Evolutionary conservation across 2,113 vertebrate species (phyloP), one percentile per base, ranked within the genome.

Genomic region (Piprites chloris): DNA sequence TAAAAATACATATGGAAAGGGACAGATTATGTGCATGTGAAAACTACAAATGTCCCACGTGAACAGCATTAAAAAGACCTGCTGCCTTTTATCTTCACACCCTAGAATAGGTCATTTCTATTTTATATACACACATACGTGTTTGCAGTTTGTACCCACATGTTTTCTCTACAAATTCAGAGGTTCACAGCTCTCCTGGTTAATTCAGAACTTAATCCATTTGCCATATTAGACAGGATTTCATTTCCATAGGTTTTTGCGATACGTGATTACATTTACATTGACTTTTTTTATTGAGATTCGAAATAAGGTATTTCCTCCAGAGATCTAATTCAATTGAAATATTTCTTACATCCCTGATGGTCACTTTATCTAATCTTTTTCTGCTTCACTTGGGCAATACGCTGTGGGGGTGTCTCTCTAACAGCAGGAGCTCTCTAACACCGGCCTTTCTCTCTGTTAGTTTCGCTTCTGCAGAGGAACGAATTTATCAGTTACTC

Each of bases 101-200:
- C 39, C 49, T 42, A 18, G 41, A 84, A 61, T 11, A 73, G 61
- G 68, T 49, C 1, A 5, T 50, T 90, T 84, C 68, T 87, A 85
- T 92, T 97, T 97, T 82, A 71, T 53, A 85, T 87, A 95, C n/a
- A 90, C 73, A 87, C 68, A 53, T 42, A 22, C 28, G 3, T 46
- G 83, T 95, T 90, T 93, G 88, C 73, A 92, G 93, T 89, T 87
- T 90, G 88, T 90, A 88, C 65, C 79, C 53, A 41, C 2, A 6
- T 72, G 83, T 92, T 96, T 87, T 85, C 62, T 58, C 83, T 76
- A 73, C 58, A 93, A 90, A 95, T 90, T 59, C 49, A 41, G 52
- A 52, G 41, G 28, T 66, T 66, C 37, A 14, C 11, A 69, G 86
- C 53, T 82, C 67, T 65, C 50, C 76, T 49, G 33, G 16, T 35